Evolutionary conservation across 2,888 invertebrate genomes (phyloP).

Genomic region (Pecten maximus): DNA sequence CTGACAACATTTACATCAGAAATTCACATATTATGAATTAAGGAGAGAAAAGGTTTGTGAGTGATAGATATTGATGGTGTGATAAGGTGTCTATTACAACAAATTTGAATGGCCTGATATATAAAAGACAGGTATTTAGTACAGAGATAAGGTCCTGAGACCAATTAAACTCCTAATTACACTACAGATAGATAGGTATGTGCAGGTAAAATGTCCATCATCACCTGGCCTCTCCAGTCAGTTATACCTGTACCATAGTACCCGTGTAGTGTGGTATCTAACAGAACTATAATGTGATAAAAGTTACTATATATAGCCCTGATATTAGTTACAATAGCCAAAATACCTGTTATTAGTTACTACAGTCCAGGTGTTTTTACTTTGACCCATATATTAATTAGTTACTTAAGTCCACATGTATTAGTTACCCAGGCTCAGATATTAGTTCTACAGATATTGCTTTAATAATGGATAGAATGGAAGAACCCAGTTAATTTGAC

Average conservation of each 20-base stretch:
- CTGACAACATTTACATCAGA: not conserved
- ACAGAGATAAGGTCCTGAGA: not conserved
- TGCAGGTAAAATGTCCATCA: not conserved
- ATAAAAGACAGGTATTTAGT: not conserved
- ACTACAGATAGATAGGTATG: not conserved
- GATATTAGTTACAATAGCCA: not conserved
- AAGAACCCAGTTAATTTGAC: not conserved
- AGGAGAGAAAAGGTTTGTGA: conserved; percentile 4
- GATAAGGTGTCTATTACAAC: not conserved
- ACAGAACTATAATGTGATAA: not conserved
- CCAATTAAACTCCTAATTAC: conserved; percentile 19
- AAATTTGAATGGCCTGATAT: not conserved
- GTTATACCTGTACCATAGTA: not conserved
- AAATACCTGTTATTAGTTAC: not conserved
- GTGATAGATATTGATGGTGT: not conserved
- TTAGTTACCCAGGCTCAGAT: too few relatives aligned
- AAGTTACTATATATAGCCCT: not conserved
- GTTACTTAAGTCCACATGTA: too few relatives aligned
- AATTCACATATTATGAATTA: not conserved
- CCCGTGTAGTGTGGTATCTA: not conserved
- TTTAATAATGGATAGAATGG: not conserved
- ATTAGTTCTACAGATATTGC: too few relatives aligned
- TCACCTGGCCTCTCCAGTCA: not conserved
- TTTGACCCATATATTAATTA: not conserved
- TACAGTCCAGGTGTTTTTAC: not conserved